Evolutionary conservation across 1,140 invertebrate genomes (phyloP).

Genomic region (Aphaenogaster ashmeadi): DNA sequence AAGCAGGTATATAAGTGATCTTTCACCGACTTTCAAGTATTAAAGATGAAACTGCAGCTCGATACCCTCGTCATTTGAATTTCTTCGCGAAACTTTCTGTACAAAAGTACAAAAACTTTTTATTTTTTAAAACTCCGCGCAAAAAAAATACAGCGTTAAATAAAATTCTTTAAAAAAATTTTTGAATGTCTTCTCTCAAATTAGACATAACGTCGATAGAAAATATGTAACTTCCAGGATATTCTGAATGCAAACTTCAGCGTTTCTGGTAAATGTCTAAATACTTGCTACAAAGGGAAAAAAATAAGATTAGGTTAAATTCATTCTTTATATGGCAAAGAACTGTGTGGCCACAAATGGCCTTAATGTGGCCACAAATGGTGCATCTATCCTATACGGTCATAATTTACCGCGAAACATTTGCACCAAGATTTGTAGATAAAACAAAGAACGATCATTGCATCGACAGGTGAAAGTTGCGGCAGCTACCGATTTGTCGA

Average conservation of each 20-base stretch:
- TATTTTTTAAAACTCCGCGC: background rate
- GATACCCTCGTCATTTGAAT: background rate
- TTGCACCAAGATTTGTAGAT: background rate
- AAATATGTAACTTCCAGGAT: background rate
- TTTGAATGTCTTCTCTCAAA: background rate
- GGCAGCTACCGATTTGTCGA: slow-evolving; percentile 49
- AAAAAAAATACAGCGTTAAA: background rate
- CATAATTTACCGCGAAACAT: background rate
- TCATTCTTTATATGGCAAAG: no score
- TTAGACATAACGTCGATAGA: background rate
- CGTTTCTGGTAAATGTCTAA: background rate
- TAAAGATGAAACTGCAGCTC: background rate
- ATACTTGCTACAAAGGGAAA: background rate
- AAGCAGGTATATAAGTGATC: background rate
- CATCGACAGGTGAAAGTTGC: slow-evolving; percentile 24
- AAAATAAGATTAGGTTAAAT: background rate
- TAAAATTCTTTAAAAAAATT: background rate
- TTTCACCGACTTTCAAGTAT: background rate
- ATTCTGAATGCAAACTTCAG: background rate
- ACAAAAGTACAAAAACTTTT: background rate
- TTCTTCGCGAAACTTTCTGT: background rate
- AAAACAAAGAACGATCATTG: background rate
- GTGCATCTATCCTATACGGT: no score
- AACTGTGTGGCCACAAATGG: no score
- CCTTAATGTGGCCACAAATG: no score